Percentiles rank a stretch among this genome's conserved stretches.
phyloP scores from a whole-genome alignment of 2,888 invertebrate genomes.

The Loripinus fragilis region DNA sequence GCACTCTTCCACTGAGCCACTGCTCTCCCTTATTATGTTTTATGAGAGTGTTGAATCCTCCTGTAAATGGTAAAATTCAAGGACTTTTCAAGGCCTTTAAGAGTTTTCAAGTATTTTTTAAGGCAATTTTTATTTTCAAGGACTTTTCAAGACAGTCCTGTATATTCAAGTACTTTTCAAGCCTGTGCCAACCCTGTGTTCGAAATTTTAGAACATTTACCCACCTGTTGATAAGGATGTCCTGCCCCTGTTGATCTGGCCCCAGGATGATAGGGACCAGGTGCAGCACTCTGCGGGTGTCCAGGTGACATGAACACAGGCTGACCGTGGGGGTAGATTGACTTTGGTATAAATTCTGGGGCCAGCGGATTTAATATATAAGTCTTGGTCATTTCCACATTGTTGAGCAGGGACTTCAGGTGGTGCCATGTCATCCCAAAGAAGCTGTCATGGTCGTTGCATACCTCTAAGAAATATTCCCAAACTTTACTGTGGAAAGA shows the following conservation, averaged over 20 bases:
- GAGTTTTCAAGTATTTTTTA: too few relatives aligned
- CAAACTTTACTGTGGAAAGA: conserved; percentile 87
- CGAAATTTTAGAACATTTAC: too few relatives aligned
- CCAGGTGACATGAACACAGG: conserved; percentile 51
- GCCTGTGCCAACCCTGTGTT: too few relatives aligned
- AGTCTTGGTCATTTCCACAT: conserved; percentile 89
- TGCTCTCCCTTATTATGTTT: too few relatives aligned
- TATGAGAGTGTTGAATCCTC: too few relatives aligned
- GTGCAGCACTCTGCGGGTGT: conserved; percentile 6
- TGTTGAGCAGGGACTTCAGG: conserved; percentile 88
- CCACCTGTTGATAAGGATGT: conserved; percentile 39
- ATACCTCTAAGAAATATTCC: conserved; percentile 90
- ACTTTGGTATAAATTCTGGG: conserved; percentile 89
- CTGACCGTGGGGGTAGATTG: conserved; percentile 44
- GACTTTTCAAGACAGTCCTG: too few relatives aligned
- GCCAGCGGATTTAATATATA: conserved; percentile 92
- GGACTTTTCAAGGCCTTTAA: too few relatives aligned
- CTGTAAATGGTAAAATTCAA: too few relatives aligned
- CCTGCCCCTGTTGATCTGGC: conserved; percentile 19
- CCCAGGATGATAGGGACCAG: conserved; percentile 28
- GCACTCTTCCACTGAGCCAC: too few relatives aligned
- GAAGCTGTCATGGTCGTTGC: conserved; percentile 88
- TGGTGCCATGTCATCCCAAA: conserved; percentile 90
- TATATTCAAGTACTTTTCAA: too few relatives aligned
- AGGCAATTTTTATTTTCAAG: too few relatives aligned